Evolutionary conservation across 37 sponge, comb jelly and placozoan species (phyloP), one percentile per base, ranked within the genome.

Genomic region (Axinella damicornis): DNA sequence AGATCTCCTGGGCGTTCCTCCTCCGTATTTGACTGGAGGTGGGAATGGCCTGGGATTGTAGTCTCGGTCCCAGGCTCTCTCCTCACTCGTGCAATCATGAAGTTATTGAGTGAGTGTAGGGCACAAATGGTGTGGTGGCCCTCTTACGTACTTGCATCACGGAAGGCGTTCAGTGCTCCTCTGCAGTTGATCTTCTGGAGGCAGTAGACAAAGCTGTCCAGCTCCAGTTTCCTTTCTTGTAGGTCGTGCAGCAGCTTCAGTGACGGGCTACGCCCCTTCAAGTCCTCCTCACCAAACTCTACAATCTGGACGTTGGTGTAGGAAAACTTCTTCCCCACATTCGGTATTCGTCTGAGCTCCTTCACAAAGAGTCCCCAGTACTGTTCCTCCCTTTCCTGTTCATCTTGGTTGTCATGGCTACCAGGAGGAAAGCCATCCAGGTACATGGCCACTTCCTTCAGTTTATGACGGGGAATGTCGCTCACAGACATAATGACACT

Each of bases 161-260:
- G 17, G 20, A 85, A 68, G 32, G 67, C 16, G 40, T 77, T 70
- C 39, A 85, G 2, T 40, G 78, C 78, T 37, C 30, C 35, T 1
- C 60, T 41, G 53, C 86, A 85, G 11, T 76, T 76, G 34, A 85
- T 85, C 57, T 35, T 37, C 38, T 77, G 20, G 22, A 76, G 58
- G 34, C 69, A 69, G 5, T 32, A 20, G 32, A 85, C 33, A 24
- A 85, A 35, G 6, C 30, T 38, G 11, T 77, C 72, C 18, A 75
- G 12, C 16, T 58, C n/a, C 5, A 77, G 33, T 17, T 68, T 68
- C 25, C 52, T 77, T 28, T 46, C 32, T 52, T 59, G 39, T 21
- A 85, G 41, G 33, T 78, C 78, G n/a, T 33, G 19, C 17, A 85
- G 78, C 35, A 84, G 76, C 20, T 6, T 14, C 11, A 68, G 57